These are phyloP conservation scores for Phengaris arion DNA, from an alignment of 2,888 invertebrate species.

Conservation along the genomic window DNA sequence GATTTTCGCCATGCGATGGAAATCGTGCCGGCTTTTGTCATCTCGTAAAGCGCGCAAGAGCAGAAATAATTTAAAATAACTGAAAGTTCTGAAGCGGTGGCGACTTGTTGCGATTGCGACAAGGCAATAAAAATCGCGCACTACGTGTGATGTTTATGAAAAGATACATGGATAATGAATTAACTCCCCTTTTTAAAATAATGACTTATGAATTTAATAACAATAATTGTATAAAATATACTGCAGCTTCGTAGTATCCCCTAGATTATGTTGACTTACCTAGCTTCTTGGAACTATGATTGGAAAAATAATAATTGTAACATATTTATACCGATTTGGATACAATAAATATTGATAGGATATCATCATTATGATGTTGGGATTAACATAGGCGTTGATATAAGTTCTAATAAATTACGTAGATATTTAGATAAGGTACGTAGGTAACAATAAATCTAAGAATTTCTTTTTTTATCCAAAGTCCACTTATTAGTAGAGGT, in stretches of 20 bases:
- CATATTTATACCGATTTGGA: conserved; percentile 16
- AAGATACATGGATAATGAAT: too few relatives aligned
- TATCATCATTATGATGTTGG: background rate
- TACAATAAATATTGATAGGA: conserved; percentile 19
- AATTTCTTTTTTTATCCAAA: background rate
- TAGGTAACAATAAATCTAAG: background rate
- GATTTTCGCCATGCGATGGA: too few relatives aligned
- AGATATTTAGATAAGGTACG: background rate
- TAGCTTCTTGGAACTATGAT: conserved; percentile 5
- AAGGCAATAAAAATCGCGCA: too few relatives aligned
- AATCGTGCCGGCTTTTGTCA: too few relatives aligned
- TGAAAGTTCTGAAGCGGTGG: too few relatives aligned
- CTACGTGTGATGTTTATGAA: too few relatives aligned
- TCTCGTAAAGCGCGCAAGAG: too few relatives aligned
- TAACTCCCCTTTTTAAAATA: too few relatives aligned
- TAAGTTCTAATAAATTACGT: background rate
- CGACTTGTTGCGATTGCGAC: too few relatives aligned
- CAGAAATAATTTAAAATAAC: too few relatives aligned
- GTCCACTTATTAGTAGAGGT: too few relatives aligned
- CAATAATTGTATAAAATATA: background rate
- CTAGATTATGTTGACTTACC: background rate
- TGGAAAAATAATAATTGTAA: background rate
- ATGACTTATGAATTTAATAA: background rate
- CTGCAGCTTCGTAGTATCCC: background rate
- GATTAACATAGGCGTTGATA: conserved; percentile 2